Conservation (phyloP, 1,140 invertebrate genomes). For the Yoshiicerus persimilis region DNA sequence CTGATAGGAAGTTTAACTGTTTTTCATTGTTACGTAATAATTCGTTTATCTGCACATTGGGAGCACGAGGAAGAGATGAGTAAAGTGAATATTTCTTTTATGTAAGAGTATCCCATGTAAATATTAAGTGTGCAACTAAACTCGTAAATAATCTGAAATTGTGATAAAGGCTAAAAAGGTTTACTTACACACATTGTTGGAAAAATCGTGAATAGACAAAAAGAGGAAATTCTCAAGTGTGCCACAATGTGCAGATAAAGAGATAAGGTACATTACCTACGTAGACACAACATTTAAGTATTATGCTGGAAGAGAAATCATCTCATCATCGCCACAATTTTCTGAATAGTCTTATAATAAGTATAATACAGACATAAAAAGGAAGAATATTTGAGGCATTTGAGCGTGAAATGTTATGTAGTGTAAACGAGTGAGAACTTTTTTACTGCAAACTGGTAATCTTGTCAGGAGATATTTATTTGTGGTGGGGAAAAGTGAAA, state of each 20-base stretch:
- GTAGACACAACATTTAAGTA: neutral
- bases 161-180: neutral
- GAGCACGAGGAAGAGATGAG: neutral
- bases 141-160: neutral
- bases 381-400: neutral
- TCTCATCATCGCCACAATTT: neutral
- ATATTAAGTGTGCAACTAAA: neutral
- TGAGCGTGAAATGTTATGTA: neutral
- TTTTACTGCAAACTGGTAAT: neutral
- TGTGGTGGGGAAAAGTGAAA: neutral
- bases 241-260: neutral
- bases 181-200: neutral
- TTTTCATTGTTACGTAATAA: neutral
- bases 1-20: neutral
- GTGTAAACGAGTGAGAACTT: neutral
- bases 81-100: neutral
- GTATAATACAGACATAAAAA: neutral
- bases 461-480: neutral
- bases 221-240: neutral
- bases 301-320: slow-evolving; percentile 1
- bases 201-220: neutral
- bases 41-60: neutral
- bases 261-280: neutral
- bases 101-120: neutral
- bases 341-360: neutral